Evolutionary conservation across 2,888 invertebrate species (phyloP), one percentile per base, ranked within the genome.

Genomic region (Sericinus montela): DNA sequence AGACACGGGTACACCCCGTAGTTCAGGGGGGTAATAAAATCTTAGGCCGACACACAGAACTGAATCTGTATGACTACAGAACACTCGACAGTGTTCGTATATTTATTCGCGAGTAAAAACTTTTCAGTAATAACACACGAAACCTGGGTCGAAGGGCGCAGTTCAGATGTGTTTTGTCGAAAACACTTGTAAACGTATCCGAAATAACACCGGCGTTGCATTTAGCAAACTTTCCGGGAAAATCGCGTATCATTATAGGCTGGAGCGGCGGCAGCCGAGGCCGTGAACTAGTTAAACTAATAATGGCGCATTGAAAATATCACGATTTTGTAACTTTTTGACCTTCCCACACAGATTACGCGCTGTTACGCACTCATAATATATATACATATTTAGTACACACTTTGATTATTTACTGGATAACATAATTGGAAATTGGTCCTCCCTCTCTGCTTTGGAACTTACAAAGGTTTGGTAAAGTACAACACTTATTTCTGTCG

Each of bases 261-360:
- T 65, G 58, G 56, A 60, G 58, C 56, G 51, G 60, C 50, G 43
- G 61, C 32, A 11, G 59, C 72, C 63, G 62, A 69, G 80, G 71
- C 86, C 86, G 69, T 86, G 86, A 86, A 82, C 86, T 65, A 85
- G 69, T 79, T 86, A 72, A 11, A n/a, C 32, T 11, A 69, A 71
- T 75, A 65, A 67, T 67, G 46, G 53, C 47, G 54, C 53, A 54
- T 58, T 60, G 59, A 52, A 63, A 64, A 63, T 60, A 60, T 46
- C 45, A 46, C 39, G 6, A 49, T 60, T 59, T 58, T 55, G 53
- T 58, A 61, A 64, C 59, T 61, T 58, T 57, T 57, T 60, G 58
- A 61, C 63, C 61, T 66, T 67, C 56, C 45, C 37, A 52, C 45
- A 15, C 9, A 9, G 1, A 30, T 30, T 30, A 30, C 11, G 11